Evolutionary conservation across 2,888 invertebrate species (phyloP).

Genomic region (Acronicta aceris): DNA sequence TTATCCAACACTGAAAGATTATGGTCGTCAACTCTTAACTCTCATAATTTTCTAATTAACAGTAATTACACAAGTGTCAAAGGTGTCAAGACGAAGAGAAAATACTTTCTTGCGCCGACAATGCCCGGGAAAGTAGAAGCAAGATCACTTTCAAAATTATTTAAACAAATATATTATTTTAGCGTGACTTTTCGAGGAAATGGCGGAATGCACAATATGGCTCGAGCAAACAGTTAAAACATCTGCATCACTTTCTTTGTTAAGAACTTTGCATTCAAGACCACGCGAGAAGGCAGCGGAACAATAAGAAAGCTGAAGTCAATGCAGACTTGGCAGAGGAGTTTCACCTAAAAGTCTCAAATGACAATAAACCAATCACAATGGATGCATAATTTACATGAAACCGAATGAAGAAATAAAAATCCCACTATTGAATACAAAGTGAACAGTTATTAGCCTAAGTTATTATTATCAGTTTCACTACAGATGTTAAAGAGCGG

Average conservation of each 20-base stretch:
- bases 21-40: slow-evolving; percentile 3
- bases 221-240: slow-evolving; percentile 29
- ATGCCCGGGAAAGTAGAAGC: slow-evolving; percentile 59
- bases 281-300: slow-evolving; percentile 25
- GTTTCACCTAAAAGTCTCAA: slow-evolving; percentile 46
- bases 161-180: slow-evolving; percentile 57
- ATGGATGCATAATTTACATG: slow-evolving; percentile 50
- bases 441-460: slow-evolving; percentile 34
- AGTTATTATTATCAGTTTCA: slow-evolving; percentile 28
- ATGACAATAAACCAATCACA: slow-evolving; percentile 50
- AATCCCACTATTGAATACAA: slow-evolving; percentile 48
- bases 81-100: slow-evolving; percentile 38
- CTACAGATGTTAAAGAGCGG: slow-evolving; percentile 15
- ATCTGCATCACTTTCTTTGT: slow-evolving; percentile 45
- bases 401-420: slow-evolving; percentile 48
- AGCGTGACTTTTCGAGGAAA: slow-evolving; percentile 21
- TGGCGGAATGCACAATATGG: slow-evolving; percentile 29
- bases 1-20: neutral
- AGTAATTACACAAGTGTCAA: slow-evolving; percentile 33
- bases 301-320: slow-evolving; percentile 50
- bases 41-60: slow-evolving; percentile 26
- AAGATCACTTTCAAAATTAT: slow-evolving; percentile 48
- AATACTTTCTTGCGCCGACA: slow-evolving; percentile 60
- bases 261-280: slow-evolving; percentile 48
- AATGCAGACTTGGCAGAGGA: slow-evolving; percentile 26